A percentile compares a stretch with the other conserved stretches of the same genome.
phyloP scores from a whole-genome alignment of 2,888 invertebrate genomes.

The Noctuana brunneofusca region DNA sequence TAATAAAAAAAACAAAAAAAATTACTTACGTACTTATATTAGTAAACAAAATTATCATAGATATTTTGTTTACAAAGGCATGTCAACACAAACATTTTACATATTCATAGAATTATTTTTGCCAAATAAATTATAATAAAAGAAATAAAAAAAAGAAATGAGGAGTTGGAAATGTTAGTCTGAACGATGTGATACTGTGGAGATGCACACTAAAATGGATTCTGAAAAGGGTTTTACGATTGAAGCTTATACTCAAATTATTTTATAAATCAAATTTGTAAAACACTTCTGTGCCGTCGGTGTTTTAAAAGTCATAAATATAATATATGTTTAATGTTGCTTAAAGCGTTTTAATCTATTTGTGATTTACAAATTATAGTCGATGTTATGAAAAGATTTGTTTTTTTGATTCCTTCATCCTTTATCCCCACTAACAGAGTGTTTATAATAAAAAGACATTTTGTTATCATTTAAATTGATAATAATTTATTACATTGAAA shows the following conservation, averaged over 20 bases:
- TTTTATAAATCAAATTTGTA: neutral
- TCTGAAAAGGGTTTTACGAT: slow-evolving; percentile 2
- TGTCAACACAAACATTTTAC: too few relatives aligned
- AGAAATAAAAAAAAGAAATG: neutral
- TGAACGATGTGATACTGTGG: slow-evolving; percentile 53
- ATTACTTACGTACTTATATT: too few relatives aligned
- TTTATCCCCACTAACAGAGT: neutral
- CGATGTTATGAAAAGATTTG: slow-evolving; percentile 19
- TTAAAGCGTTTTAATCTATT: slow-evolving; percentile 24
- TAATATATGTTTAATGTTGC: slow-evolving; percentile 19
- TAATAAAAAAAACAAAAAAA: too few relatives aligned
- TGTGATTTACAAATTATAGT: slow-evolving; percentile 27
- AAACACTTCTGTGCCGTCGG: neutral
- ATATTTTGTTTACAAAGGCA: too few relatives aligned
- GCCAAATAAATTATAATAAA: neutral
- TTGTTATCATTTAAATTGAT: slow-evolving; percentile 31
- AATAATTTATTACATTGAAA: slow-evolving; percentile 39
- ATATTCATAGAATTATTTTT: too few relatives aligned
- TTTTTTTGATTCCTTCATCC: slow-evolving; percentile 7
- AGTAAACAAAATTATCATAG: too few relatives aligned
- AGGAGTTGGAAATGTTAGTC: slow-evolving; percentile 43
- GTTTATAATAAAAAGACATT: neutral
- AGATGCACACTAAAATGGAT: slow-evolving; percentile 23
- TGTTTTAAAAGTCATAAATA: slow-evolving; percentile 3
- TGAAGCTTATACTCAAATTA: slow-evolving; percentile 3